These are phyloP conservation scores for Mesorhabditis spiculigera DNA, from an alignment of 2,888 invertebrate genomes.

Conservation along the genomic window DNA sequence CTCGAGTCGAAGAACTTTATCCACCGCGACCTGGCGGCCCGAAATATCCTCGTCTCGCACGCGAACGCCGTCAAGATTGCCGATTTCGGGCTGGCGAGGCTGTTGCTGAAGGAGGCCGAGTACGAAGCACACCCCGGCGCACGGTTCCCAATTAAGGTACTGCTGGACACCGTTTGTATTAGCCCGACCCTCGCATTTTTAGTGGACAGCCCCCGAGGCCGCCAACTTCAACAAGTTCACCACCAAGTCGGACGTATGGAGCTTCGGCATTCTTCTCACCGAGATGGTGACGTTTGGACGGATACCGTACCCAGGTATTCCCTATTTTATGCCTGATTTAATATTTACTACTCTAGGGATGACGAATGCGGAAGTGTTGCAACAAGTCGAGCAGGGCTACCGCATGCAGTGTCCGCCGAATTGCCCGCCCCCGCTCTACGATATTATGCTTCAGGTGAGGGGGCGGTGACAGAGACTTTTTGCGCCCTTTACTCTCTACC, in stretches of 20 bases:
- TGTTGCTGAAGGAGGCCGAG: slow-evolving; percentile 81
- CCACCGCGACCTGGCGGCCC: slow-evolving; percentile 92
- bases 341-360: slow-evolving; percentile 71
- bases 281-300: slow-evolving; percentile 97
- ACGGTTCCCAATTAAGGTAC: slow-evolving; percentile 86
- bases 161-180: not conserved
- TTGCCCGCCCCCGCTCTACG: slow-evolving; percentile 89
- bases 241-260: slow-evolving; percentile 99
- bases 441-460: slow-evolving; percentile 29
- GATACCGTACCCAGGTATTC: slow-evolving; percentile 92
- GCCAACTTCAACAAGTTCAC: slow-evolving; percentile 88
- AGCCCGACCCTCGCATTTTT: slow-evolving; percentile 13
- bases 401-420: slow-evolving; percentile 95
- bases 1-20: slow-evolving; percentile 98
- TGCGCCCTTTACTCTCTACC: too few species aligned
- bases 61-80: slow-evolving; percentile 69
- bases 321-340: not conserved
- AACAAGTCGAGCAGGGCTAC: slow-evolving; percentile 98
- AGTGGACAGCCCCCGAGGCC: slow-evolving; percentile 98
- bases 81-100: slow-evolving; percentile 94
- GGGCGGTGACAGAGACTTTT: not conserved
- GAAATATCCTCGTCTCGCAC: slow-evolving; percentile 81
- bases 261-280: slow-evolving; percentile 94
- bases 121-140: slow-evolving; percentile 97
- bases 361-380: slow-evolving; percentile 98